Evolutionary conservation across 2,888 invertebrate genomes (phyloP), one percentile per base, ranked within the genome.

Genomic region (Anticlea derivata): DNA sequence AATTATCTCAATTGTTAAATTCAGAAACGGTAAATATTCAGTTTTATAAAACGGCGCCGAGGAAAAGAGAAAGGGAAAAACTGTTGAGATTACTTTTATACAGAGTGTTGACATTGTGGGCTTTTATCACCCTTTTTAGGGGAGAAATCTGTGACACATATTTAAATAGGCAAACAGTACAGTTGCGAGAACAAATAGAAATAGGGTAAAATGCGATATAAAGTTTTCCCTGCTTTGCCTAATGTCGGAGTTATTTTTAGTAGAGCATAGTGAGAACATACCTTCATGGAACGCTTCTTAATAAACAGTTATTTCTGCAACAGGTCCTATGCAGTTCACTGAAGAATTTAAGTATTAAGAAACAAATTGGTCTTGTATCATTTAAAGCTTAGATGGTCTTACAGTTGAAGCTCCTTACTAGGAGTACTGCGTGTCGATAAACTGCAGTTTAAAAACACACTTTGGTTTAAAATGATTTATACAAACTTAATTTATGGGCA

Each of bases 101-200:
- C 75, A 77, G 68, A 68, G 77, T 86, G 79, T 89, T 88, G 86
- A 87, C 86, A 84, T 80, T 83, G 81, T 71, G 81, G 71, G 87
- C 90, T 89, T 87, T 89, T 89, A 89, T 83, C 87, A 78, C 82
- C 84, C 86, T 81, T 85, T 82, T 82, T 80, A 70, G 81, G 80
- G 85, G 79, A 78, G 78, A 85, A 86, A 86, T 81, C 86, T 80
- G 79, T 80, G 82, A 85, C 86, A 86, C 82, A 84, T 84, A 89
- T 88, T 89, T 89, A 87, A 86, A 89, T 85, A 87, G 76, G 79
- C 82, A 88, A 87, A 88, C 80, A 86, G 80, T 79, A 82, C 72
- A 73, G 68, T 65, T 55, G 66, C 61, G 67, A 65, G 73, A 76
- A 75, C 75, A 81, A 82, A 82, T 68, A 80, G 68, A 78, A 78